A percentile compares a stretch with the other conserved stretches of the same genome.
Conservation (phyloP, 1,140 invertebrate genomes). For the Battus philenor region DNA sequence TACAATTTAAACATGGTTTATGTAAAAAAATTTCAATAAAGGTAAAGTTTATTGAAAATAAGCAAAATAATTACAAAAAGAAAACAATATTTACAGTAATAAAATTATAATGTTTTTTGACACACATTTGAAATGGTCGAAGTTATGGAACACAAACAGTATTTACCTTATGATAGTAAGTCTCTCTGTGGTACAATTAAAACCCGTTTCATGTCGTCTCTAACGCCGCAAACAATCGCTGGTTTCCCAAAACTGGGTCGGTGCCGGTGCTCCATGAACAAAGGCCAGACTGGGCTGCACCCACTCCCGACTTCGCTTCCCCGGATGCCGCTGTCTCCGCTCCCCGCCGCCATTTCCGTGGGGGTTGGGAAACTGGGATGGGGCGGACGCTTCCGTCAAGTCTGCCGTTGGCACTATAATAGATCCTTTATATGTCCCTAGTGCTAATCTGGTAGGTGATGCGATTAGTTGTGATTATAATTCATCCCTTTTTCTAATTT, state of each 20-base stretch:
- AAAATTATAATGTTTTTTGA: no score
- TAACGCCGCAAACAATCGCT: constrained; percentile 25
- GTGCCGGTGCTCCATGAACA: constrained; percentile 40
- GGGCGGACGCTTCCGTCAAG: constrained; percentile 32
- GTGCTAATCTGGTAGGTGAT: constrained; percentile 61
- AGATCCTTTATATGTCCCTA: constrained; percentile 62
- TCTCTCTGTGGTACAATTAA: no score
- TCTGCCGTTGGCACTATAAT: constrained; percentile 50
- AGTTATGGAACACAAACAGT: no score
- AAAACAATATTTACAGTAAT: no score
- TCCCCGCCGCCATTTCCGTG: constrained; percentile 63
- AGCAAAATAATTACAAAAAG: no score
- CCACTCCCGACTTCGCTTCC: constrained; percentile 45
- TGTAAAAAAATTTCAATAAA: no score
- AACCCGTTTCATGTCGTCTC: background rate
- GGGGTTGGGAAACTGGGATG: constrained; percentile 22
- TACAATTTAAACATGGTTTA: no score
- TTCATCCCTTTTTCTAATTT: no score
- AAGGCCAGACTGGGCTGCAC: constrained; percentile 40
- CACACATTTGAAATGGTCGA: no score
- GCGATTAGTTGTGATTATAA: no score
- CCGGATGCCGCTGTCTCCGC: constrained; percentile 65
- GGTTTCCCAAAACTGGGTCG: constrained; percentile 46
- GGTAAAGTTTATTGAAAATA: no score
- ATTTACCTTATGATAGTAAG: no score